Percentiles rank a stretch among this genome's conserved stretches.
phyloP scores from a whole-genome alignment of 2,888 invertebrate genomes.

The Epinotia nisella region DNA sequence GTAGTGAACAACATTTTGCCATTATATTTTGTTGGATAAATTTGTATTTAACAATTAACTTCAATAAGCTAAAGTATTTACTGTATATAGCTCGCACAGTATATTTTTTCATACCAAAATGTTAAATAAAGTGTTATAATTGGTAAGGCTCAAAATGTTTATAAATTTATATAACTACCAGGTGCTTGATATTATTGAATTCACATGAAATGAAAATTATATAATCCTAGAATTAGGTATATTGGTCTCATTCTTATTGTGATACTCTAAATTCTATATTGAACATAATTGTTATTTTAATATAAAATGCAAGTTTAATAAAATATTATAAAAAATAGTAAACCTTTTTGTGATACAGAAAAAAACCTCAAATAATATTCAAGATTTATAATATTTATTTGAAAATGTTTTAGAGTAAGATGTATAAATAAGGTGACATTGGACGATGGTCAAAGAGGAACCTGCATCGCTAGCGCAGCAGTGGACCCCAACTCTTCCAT shows the following conservation, averaged over 20 bases:
- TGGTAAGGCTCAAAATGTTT: constrained; percentile 40
- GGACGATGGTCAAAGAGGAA: constrained; percentile 74
- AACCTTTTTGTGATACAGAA: neutral
- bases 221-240: constrained; percentile 28
- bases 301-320: constrained; percentile 38
- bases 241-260: constrained; percentile 73
- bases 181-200: constrained; percentile 44
- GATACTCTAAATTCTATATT: constrained; percentile 60
- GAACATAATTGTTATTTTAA: constrained; percentile 40
- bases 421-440: constrained; percentile 54
- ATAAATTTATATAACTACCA: constrained; percentile 14
- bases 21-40: neutral
- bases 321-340: constrained; percentile 32
- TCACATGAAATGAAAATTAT: constrained; percentile 41
- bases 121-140: constrained; percentile 11
- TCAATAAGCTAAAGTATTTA: neutral
- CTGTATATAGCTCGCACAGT: constrained; percentile 6
- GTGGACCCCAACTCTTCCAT: constrained; percentile 80
- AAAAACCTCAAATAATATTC: constrained; percentile 18
- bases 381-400: constrained; percentile 40
- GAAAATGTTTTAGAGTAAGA: constrained; percentile 39
- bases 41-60: neutral
- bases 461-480: constrained; percentile 68
- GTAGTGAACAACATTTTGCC: neutral
- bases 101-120: constrained; percentile 13